Evolutionary conservation across 2,888 invertebrate species (phyloP), one percentile per base, ranked within the genome.

Genomic region (Brachypterus glaber): DNA sequence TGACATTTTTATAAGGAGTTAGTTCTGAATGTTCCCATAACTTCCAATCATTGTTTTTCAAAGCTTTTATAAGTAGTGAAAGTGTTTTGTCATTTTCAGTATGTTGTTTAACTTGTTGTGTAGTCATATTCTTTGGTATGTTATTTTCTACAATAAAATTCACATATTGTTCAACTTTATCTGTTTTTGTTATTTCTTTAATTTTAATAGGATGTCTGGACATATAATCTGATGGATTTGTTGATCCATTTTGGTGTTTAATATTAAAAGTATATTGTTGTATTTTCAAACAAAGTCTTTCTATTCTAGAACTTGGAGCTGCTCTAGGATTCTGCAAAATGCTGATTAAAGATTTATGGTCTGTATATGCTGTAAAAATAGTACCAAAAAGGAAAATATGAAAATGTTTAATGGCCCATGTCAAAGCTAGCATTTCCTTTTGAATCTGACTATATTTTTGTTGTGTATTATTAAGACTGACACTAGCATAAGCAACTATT

Each of bases 401-500:
- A 11, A 36, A 36, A 18, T 39, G 39, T 33, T 39, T n/a, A 11
- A 34, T 15, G 3, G 39, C 39, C 39, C 33, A 39, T 25, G 33
- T 16, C 7, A 27, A 11, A 9, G 34, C 39, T 14, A 39, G 17
- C 2, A 18, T 26, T 34, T 39, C 39, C 26, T 39, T 39, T 15
- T 33, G 33, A 1, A 33, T 34, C 14, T 39, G 39, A 17, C 33
- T 26, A 14, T 39, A 39, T n/a, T 14, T n/a, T 13, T 26, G n/a
- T 13, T 39, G 30, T 1, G 14, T 14, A 18, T 21, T n/a, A 4
- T 26, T 26, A 11, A 39, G 13, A 8, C 14, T 7, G 13, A 15
- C 12, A 21, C 30, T 39, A 3, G 27, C 39, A 33, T 39, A 39
- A 4, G 34, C 17, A 9, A 39, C 27, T 8, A 39, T 39, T 35